Evolutionary conservation across 2,113 vertebrate genomes (phyloP), one percentile per base, ranked within the genome.

Genomic region (Eclectus roratus): DNA sequence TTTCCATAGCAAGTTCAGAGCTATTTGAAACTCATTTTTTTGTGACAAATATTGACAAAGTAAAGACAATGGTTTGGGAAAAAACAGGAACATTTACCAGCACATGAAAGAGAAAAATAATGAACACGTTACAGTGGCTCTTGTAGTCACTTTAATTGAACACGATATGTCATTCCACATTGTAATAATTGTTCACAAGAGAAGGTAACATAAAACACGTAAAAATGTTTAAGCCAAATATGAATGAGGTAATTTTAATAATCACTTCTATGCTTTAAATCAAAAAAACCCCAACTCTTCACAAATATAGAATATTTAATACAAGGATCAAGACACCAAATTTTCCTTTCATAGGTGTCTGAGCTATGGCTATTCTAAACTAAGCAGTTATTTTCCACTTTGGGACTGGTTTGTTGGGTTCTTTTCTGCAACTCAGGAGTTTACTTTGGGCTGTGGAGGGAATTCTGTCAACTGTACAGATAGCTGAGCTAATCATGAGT

Each of bases 391-490:
- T 81, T 87, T 60, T 64, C 27, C 13, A 19, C 25, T 93, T 66
- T 41, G 8, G 7, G 14, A 4, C 7, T 68, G 24, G 4, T 72
- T 53, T 68, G 6, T 46, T 68, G 6, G 0, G 0, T 33, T 17
- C 58, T 90, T 68, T 88, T 33, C 28, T 79, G 24, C 24, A 82
- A 9, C 12, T 60, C 29, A 29, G 24, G 66, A 28, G 28, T 82
- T 82, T 94, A 68, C 27, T 19, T 71, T 47, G n/a, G 49, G 20
- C 81, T 61, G 6, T 49, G 58, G n/a, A 88, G 49, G 6, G 41
- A 85, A 65, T 91, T 93, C 29, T 85, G 20, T 19, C 29, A 7
- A 16, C 29, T 79, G 20, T 17, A 35, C 47, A 64, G 31, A 37
- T 7, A 91, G 16, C 33, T 50, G 66, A 89, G 19, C 10, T 87